Conservation (phyloP, 2,888 invertebrate genomes). For the Molorchus minor region DNA sequence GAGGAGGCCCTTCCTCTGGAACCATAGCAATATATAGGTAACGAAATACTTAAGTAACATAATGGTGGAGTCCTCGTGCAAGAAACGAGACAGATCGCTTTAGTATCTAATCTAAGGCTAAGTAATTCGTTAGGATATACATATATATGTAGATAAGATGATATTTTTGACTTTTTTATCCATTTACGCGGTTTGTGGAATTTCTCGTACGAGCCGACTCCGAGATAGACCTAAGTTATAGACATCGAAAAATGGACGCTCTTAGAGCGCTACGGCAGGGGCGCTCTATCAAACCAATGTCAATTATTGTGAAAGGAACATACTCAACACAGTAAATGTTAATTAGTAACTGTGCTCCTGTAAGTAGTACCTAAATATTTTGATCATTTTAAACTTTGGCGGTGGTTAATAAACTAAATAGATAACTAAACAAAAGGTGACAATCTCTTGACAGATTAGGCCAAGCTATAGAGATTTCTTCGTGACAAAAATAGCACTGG, state of each 20-base stretch:
- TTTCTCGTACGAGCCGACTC: not conserved
- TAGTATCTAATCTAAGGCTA: not conserved
- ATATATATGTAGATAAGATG: not conserved
- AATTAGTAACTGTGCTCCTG: too few species aligned
- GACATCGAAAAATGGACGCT: slow-evolving; percentile 48
- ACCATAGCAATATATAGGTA: slow-evolving; percentile 63
- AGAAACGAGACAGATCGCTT: not conserved
- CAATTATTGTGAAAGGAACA: slow-evolving; percentile 28
- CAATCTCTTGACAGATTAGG: too few species aligned
- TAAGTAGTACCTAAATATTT: too few species aligned
- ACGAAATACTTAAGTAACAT: slow-evolving; percentile 55
- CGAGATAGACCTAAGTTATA: slow-evolving; percentile 47
- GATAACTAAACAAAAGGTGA: too few species aligned
- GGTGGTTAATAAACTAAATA: too few species aligned
- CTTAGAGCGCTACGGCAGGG: slow-evolving; percentile 37
- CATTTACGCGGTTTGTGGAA: not conserved
- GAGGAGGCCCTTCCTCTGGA: slow-evolving; percentile 55
- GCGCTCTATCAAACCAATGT: slow-evolving; percentile 33
- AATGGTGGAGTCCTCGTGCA: slow-evolving; percentile 29
- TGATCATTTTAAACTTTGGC: too few species aligned
- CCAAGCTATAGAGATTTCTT: too few species aligned
- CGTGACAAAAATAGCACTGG: too few species aligned
- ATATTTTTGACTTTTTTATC: not conserved
- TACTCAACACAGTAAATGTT: not conserved
- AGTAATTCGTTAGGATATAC: not conserved